A percentile compares a stretch with the other conserved stretches of the same genome.
These are phyloP conservation scores for Cuniculus paca DNA, from an alignment of 2,797 vertebrate genomes.

Conservation along the genomic window DNA sequence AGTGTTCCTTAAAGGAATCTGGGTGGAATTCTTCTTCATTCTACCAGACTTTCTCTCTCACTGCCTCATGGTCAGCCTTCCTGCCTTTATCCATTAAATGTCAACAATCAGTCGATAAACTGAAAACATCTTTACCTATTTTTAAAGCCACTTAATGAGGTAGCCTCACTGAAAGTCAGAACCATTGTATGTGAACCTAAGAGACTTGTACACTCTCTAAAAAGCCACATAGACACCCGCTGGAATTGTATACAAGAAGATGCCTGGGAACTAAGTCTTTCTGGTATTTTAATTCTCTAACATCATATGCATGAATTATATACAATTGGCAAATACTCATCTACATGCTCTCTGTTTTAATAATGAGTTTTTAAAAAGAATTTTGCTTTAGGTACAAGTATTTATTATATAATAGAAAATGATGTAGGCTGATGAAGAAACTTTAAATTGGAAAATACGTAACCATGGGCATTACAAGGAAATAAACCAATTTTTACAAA, in stretches of 20 bases:
- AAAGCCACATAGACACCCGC: neutral
- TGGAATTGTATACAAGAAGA: neutral
- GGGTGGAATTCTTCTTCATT: neutral
- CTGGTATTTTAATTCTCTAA: neutral
- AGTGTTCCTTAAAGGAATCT: neutral
- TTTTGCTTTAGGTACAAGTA: neutral
- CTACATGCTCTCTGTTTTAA: neutral
- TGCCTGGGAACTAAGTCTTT: neutral
- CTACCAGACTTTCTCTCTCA: neutral
- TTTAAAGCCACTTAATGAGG: neutral
- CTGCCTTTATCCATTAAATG: neutral
- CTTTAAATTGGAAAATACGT: neutral
- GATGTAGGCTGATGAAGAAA: neutral
- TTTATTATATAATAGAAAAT: conserved; percentile 24
- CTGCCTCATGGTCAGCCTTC: neutral
- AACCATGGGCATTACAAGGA: neutral
- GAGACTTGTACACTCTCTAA: neutral
- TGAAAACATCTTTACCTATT: neutral
- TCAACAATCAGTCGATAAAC: neutral
- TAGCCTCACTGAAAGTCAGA: conserved; percentile 13
- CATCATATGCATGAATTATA: neutral
- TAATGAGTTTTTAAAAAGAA: neutral
- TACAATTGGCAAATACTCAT: neutral
- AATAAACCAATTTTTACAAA: neutral
- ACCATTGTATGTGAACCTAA: neutral